These are phyloP conservation scores for Neoitamus cyanurus DNA, from an alignment of 2,888 invertebrate species.

Conservation along the genomic window DNA sequence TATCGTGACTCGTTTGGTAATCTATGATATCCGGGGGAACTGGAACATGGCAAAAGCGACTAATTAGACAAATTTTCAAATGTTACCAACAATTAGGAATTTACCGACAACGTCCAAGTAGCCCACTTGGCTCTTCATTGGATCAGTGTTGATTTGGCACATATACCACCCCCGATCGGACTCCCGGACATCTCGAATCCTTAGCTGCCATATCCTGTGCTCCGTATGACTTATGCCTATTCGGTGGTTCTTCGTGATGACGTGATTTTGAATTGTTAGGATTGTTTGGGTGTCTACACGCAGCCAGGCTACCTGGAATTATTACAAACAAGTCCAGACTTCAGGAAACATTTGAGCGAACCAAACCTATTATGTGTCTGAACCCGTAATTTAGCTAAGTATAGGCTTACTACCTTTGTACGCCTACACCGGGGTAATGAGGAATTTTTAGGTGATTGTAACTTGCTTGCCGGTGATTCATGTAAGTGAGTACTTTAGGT, in stretches of 20 bases:
- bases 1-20: slow-evolving; percentile 86
- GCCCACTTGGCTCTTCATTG: slow-evolving; percentile 91
- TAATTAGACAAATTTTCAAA: not conserved
- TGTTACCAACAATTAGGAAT: not conserved
- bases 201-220: slow-evolving; percentile 87
- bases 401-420: not conserved
- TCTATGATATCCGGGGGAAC: slow-evolving; percentile 90
- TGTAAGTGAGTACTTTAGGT: not conserved
- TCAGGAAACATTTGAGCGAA: slow-evolving; percentile 10
- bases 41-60: slow-evolving; percentile 63
- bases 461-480: not conserved
- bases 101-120: slow-evolving; percentile 87
- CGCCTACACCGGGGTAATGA: not conserved
- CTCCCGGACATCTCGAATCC: slow-evolving; percentile 85
- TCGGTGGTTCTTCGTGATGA: slow-evolving; percentile 88
- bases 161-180: slow-evolving; percentile 89
- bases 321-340: slow-evolving; percentile 20
- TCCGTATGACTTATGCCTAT: slow-evolving; percentile 88
- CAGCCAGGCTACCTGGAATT: slow-evolving; percentile 84
- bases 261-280: slow-evolving; percentile 88
- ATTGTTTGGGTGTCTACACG: slow-evolving; percentile 92
- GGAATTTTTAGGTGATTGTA: not conserved
- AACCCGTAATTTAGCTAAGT: slow-evolving; percentile 33
- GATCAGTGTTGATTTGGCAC: slow-evolving; percentile 94
- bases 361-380: not conserved